A percentile compares a stretch with the other conserved stretches of the same genome.
Evolutionary conservation across 2,797 vertebrate genomes (phyloP).

Genomic region (Knipowitschia caucasica): DNA sequence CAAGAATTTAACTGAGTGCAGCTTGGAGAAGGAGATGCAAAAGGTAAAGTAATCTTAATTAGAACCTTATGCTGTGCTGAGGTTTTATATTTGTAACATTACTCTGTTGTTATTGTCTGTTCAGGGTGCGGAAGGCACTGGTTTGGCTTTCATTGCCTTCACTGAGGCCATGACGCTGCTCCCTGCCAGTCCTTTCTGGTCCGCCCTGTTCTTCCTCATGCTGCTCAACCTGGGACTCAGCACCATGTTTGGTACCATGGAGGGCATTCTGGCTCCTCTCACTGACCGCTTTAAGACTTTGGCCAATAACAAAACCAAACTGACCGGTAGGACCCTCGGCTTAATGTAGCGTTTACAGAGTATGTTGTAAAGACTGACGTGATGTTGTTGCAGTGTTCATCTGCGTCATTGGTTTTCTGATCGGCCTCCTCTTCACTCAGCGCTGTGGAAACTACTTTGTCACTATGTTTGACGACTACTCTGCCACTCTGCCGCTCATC

Average conservation of each 20-base stretch:
- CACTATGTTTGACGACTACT: conserved; percentile 82
- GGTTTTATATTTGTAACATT: neutral
- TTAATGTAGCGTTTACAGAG: neutral
- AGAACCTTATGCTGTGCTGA: neutral
- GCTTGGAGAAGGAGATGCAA: conserved; percentile 69
- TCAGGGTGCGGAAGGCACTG: conserved; percentile 79
- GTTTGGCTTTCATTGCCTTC: conserved; percentile 80
- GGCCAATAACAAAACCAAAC: conserved; percentile 71
- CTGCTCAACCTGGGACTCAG: conserved; percentile 79
- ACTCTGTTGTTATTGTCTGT: neutral
- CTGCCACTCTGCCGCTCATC: conserved; percentile 78
- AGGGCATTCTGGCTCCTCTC: conserved; percentile 81
- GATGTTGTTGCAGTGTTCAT: conserved; percentile 59
- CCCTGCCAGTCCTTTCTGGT: conserved; percentile 83
- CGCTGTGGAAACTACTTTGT: conserved; percentile 84
- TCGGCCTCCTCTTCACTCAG: conserved; percentile 80
- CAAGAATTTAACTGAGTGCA: conserved; percentile 61
- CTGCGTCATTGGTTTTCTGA: conserved; percentile 73
- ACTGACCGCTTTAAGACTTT: conserved; percentile 77
- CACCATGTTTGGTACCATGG: conserved; percentile 80
- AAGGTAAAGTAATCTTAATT: conserved; percentile 44
- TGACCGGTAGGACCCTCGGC: conserved; percentile 65
- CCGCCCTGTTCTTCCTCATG: conserved; percentile 83
- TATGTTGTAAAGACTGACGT: neutral
- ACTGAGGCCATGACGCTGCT: conserved; percentile 79